Base-by-base conservation (phyloP, 2,888 invertebrate genomes). In the Amphiduros pacificus region DNA sequence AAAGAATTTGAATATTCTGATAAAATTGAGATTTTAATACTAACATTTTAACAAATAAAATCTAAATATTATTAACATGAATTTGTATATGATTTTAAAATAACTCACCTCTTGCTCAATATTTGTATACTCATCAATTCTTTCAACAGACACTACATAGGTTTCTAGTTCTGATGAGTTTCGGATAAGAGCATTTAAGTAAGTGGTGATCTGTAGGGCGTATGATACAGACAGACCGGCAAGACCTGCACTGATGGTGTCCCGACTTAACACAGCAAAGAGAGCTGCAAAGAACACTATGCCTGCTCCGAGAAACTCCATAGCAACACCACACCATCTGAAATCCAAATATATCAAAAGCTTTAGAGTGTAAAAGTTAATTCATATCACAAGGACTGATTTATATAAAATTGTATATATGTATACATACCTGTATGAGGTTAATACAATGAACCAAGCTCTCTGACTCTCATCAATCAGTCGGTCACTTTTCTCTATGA, bases 241-340 rank as follows among this genome's bases (percentile, higher is more conserved):
- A 27, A 84, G 77, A 36, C 95, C 95, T 0, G 93, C 83, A n/a
- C 82, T 82, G 4, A 85, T 68, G 11, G 74, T 61, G 65, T 91
- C 88, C 64, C 89, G 87, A 61, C 88, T 88, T 59, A 94, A 82
- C 1, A 98, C 95, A 48, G 94, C 92, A 83, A 98, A 96, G 62
- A 98, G 81, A 0, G 95, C 91, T 2, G 98, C 89, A 81, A 94
- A 96, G 78, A 98, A 90, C 68, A 97, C 94, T 69, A 98, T 93
- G 64, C 92, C 85, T 84, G 96, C 97, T 68, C 97, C 98, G 64
- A 98, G 91, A 89, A 94, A 92, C 85, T 98, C 97, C 64, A 99
- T 85, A 31, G 96, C 88, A 40, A 99, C 88, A 0, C 95, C 94
- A 71, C 98, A 85, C 98, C 98, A 98, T 76, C 94, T 89, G 71